Evolutionary conservation across 2,888 invertebrate species (phyloP).

Genomic region (Cephus rjabovi): DNA sequence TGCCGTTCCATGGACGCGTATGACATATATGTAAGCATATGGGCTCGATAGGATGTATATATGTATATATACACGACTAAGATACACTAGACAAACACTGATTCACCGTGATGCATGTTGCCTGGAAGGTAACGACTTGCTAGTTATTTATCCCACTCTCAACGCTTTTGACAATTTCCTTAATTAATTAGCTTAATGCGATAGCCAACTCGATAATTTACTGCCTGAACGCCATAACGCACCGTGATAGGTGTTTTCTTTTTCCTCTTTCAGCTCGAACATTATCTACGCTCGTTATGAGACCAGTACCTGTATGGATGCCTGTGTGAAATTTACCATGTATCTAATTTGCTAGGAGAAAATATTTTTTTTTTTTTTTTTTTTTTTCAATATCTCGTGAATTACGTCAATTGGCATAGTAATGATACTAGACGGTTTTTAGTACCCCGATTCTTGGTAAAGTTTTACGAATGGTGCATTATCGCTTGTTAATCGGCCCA

Average conservation of each 20-base stretch:
- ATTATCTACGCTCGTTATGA: neutral
- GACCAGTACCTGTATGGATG: neutral
- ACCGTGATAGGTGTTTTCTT: neutral
- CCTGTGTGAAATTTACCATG: neutral
- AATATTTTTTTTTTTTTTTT: neutral
- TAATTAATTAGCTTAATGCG: conserved; percentile 8
- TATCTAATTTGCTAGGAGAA: neutral
- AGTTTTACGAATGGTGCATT: neutral
- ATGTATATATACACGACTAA: neutral
- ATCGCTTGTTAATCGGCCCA: neutral
- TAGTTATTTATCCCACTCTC: neutral
- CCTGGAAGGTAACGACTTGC: neutral
- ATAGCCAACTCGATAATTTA: neutral
- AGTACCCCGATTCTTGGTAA: neutral
- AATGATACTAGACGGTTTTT: neutral
- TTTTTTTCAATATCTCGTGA: neutral
- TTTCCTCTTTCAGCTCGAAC: neutral
- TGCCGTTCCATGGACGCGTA: neutral
- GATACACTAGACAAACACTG: neutral
- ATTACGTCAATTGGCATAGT: neutral
- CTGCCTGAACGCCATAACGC: neutral
- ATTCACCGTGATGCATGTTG: conserved; percentile 4
- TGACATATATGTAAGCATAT: neutral
- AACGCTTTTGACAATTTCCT: conserved; percentile 3
- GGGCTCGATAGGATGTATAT: neutral